These are phyloP conservation scores for Stegostoma tigrinum DNA, from an alignment of 2,113 vertebrate genomes.

Conservation along the genomic window DNA sequence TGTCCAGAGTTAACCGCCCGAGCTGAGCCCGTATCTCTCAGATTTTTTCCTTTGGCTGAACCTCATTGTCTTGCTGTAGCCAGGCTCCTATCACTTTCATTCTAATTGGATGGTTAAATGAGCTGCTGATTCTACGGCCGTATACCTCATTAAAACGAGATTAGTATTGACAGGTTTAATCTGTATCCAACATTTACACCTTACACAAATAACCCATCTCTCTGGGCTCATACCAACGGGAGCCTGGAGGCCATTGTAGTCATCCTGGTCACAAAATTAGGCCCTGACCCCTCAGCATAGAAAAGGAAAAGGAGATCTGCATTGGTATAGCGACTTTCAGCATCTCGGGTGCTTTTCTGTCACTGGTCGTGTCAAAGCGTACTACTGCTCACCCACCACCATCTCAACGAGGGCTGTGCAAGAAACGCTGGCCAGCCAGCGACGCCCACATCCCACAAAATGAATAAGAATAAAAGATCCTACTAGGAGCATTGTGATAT, in stretches of 20 bases:
- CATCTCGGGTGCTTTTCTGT: not conserved
- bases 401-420: too few species aligned
- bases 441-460: too few species aligned
- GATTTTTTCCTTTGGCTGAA: not conserved
- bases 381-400: not conserved
- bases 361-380: not conserved
- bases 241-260: too few species aligned
- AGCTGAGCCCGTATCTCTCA: too few species aligned
- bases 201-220: not conserved
- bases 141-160: conserved; percentile 41
- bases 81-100: conserved; percentile 26
- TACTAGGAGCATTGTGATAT: not conserved
- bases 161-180: conserved; percentile 41
- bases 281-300: too few species aligned
- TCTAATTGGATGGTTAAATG: conserved; percentile 38
- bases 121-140: conserved; percentile 8
- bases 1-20: not conserved
- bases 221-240: not conserved
- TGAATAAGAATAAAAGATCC: not conserved
- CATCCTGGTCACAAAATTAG: too few species aligned
- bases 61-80: not conserved
- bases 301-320: not conserved
- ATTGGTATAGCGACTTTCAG: not conserved
- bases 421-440: too few species aligned
- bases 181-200: not conserved